A percentile compares a stretch with the other conserved stretches of the same genome.
phyloP scores from a whole-genome alignment of 2,797 vertebrate genomes.

The Loris lydekkerianus region DNA sequence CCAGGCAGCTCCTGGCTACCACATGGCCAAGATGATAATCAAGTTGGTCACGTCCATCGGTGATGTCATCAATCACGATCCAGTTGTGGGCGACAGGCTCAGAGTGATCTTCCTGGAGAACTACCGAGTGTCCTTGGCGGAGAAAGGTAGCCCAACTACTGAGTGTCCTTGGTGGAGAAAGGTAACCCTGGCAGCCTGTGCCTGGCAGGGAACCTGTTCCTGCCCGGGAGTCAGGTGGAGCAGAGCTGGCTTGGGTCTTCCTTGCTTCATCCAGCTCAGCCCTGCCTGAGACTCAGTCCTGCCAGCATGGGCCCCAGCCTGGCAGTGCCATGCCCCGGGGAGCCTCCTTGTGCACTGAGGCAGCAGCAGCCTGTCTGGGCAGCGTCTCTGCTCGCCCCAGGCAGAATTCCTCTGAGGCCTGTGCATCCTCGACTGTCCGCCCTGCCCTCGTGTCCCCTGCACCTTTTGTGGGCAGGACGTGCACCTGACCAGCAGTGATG shows the following conservation, averaged over 20 bases:
- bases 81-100: constrained; percentile 91
- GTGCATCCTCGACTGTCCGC: background rate
- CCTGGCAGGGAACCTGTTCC: background rate
- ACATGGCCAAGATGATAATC: constrained; percentile 96
- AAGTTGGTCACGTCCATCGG: constrained; percentile 92
- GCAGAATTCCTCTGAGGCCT: background rate
- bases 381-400: background rate
- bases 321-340: background rate
- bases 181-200: constrained; percentile 82
- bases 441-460: background rate
- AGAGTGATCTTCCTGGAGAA: constrained; percentile 94
- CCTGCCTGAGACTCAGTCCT: background rate
- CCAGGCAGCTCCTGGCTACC: constrained; percentile 94
- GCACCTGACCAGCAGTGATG: background rate
- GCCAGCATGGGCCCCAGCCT: background rate
- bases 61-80: constrained; percentile 92
- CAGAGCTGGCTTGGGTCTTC: background rate
- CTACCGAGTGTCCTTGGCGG: constrained; percentile 93
- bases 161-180: constrained; percentile 93
- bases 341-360: background rate
- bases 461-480: background rate
- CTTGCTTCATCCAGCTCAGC: background rate
- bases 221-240: fast-evolving
- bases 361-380: background rate
- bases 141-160: constrained; percentile 93